Evolutionary conservation across 2,888 invertebrate species (phyloP), one percentile per base, ranked within the genome.

Genomic region (Barypeithes pellucidus): DNA sequence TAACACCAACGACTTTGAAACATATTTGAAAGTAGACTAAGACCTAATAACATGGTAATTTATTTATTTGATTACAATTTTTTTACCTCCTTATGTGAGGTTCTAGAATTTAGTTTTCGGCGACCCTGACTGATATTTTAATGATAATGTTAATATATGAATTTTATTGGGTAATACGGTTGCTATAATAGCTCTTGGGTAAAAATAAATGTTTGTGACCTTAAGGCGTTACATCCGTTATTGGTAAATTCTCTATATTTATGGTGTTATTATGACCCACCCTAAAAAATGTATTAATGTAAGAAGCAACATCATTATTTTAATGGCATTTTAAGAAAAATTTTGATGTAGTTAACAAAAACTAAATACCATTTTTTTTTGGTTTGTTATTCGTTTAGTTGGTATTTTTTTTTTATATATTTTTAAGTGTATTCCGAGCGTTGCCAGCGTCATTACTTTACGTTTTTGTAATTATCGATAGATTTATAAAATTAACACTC

Each of bases 11-110:
- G 70, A 70, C 70, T 70, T 70, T 70, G 70, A 70, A 70, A 63
- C 36, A 52, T 33, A 70, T 70, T 70, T 63, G 70, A 70, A 70
- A 70, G 70, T 70, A 54, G 29, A 70, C 57, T 57, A 45, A 47
- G 5, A 50, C 50, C 50, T 50, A 50, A 36, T 62, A 47, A 47
- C 50, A 50, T 63, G 20, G 29, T 57, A 57, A 57, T 57, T 57
- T 57, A 57, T 50, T 50, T 50, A 50, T 50, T 50, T 52, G n/a
- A 61, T 54, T 62, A 12, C 63, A 54, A 16, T 62, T 69, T 69
- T 68, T 61, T 70, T 57, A 24, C 16, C 33, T 63, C 47, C 50
- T 47, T 63, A 57, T 41, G 24, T 24, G 41, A n/a, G 45, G 7
- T 4, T 45, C 47, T 50, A 50, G 47, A 50, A 63, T 50, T 50